Evolutionary conservation across 2,888 invertebrate species (phyloP).

Genomic region (Pandemis corylana): DNA sequence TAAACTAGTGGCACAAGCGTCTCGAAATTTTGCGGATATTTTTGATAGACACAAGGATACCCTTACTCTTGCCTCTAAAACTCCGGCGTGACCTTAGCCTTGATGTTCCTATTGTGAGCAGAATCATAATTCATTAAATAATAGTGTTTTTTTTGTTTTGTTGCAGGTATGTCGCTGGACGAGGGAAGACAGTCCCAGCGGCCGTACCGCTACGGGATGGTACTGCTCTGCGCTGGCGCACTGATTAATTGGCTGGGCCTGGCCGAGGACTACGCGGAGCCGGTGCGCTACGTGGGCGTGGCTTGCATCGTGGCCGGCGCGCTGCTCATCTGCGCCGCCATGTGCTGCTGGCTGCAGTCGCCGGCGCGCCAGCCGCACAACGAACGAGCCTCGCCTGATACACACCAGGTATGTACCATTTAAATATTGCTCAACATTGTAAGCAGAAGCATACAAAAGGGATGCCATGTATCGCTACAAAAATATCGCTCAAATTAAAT

Average conservation of each 20-base stretch:
- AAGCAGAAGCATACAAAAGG: too few relatives aligned
- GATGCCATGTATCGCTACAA: too few relatives aligned
- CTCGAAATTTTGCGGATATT: too few relatives aligned
- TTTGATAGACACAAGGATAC: too few relatives aligned
- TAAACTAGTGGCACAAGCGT: too few relatives aligned
- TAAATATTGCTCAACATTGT: too few relatives aligned
- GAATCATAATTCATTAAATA: too few relatives aligned
- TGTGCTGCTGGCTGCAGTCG: constrained; percentile 89
- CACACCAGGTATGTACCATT: constrained; percentile 72
- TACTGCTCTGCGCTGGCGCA: constrained; percentile 88
- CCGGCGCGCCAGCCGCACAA: constrained; percentile 77
- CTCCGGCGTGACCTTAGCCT: too few relatives aligned
- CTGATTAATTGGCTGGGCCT: constrained; percentile 90
- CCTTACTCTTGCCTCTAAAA: too few relatives aligned
- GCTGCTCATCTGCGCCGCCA: constrained; percentile 89
- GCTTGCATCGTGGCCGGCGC: constrained; percentile 90
- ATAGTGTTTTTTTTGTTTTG: constrained; percentile 10
- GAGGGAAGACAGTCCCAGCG: constrained; percentile 88
- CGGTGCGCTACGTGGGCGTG: constrained; percentile 89
- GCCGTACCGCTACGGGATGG: constrained; percentile 90
- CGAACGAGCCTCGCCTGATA: constrained; percentile 76
- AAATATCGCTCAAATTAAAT: too few relatives aligned
- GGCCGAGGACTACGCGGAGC: constrained; percentile 89
- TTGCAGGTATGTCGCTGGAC: constrained; percentile 87
- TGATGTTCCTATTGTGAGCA: too few relatives aligned